Evolutionary conservation across 1,140 invertebrate genomes (phyloP), one percentile per base, ranked within the genome.

Genomic region (Latrodectus geometricus): DNA sequence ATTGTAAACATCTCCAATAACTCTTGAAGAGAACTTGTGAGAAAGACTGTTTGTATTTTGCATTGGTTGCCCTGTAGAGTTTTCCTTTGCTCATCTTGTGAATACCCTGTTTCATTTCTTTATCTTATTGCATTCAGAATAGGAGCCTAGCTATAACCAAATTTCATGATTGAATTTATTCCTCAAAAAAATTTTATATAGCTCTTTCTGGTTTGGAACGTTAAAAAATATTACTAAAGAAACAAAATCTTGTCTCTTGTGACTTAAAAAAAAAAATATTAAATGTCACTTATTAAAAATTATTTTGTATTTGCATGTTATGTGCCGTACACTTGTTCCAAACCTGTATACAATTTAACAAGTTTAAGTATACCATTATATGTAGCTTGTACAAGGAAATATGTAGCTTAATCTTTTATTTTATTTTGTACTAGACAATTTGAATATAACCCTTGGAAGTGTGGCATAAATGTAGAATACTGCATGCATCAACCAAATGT

Each of bases 71-170:
- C 85, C 77, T 87, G 85, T 87, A 87, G 85, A 80, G 78, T 80
- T 87, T 87, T 87, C 77, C 85, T 87, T 87, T 87, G 85, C 85
- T 87, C 85, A 87, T 80, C 85, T 86, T 86, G 83, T 86, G 83
- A 86, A 86, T 86, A 86, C 73, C 83, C 66, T 86, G 70, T 86
- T 76, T 86, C 83, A 86, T 86, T 86, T 86, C 52, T 54, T 50
- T 86, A 49, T 69, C 61, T 70, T 70, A 70, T 70, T 49, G 66
- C 78, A 66, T 77, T 72, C 83, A 68, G 66, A 77, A 68, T 86
- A 86, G 83, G 48, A 86, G 68, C 83, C 83, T 86, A 86, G 83
- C 83, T 86, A 70, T 86, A 77, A 72, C 68, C 82, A 61, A 84
- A 21, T 84, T 84, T 84, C 68, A 82, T 73, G n/a, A 72, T 70